Evolutionary conservation across 1,140 invertebrate genomes (phyloP), one percentile per base, ranked within the genome.

Genomic region (Drosophila kohkoa): DNA sequence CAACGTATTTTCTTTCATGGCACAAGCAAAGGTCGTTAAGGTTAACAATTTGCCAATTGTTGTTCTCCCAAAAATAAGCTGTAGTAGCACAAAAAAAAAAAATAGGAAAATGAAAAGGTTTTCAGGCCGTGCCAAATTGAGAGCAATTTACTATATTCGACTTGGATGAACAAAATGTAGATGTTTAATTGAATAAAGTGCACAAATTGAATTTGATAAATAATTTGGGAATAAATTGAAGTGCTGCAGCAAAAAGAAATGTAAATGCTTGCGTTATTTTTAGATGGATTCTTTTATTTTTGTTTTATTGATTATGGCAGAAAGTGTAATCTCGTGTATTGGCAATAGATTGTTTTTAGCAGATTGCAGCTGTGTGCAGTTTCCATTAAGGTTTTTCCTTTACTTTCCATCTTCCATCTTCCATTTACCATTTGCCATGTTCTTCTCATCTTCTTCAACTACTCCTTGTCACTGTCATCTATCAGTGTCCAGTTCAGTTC

Each of bases 401-500:
- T n/a, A 32, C 4, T 15, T 59, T 59, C 25, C 10, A 25, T 59
- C 30, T 55, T 15, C 32, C 20, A 32, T 35, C 3, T 54, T 54
- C 13, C 5, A 52, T 13, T 16, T 32, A 30, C 38, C 25, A 45
- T 55, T 57, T 66, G 25, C 41, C 28, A n/a, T 57, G 10, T 30
- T 30, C 48, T 25, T 43, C 46, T 28, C 54, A 51, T 69, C 46
- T 62, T 58, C 35, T 54, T 15, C 66, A 57, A 54, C 48, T 62
- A 63, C 66, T 70, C 51, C 66, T 51, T 75, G 72, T 63, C 66
- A 70, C 13, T 70, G 66, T 63, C 72, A 75, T 75, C 72, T 75
- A 75, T 75, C 72, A 75, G 72, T 75, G 72, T 75, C 72, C 72
- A 58, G 67, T 70, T 74, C 41, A 41, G 66, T 69, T 74, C 38